Conservation (phyloP, 53 echinoderm and acorn worm genomes). For the Pentamera pediparva region DNA sequence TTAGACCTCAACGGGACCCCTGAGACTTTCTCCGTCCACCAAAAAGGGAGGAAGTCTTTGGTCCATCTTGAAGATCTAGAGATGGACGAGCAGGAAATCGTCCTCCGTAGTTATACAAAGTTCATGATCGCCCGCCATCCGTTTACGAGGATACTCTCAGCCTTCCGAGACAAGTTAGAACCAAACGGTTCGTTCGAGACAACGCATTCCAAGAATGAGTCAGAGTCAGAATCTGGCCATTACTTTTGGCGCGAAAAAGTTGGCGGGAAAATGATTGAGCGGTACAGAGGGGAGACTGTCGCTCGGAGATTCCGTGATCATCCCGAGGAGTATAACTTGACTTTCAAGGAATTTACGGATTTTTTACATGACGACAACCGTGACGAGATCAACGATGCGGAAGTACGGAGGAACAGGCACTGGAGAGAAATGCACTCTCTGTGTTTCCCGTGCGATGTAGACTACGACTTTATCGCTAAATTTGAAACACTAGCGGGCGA, state of each 20-base stretch:
- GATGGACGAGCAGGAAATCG: background rate
- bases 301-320: background rate
- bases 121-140: conserved; percentile 26
- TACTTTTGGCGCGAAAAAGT: conserved; percentile 12
- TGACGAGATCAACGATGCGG: background rate
- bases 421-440: conserved; percentile 1
- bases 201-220: background rate
- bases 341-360: conserved; percentile 13
- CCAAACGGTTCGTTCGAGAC: conserved; percentile 18
- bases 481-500: conserved; percentile 5
- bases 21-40: background rate
- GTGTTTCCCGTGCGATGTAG: conserved; percentile 16
- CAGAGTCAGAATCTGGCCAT: background rate
- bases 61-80: background rate
- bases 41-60: background rate
- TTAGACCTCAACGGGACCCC: background rate
- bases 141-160: conserved; percentile 15
- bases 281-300: background rate
- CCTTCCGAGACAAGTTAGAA: conserved; percentile 20
- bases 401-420: too few relatives aligned
- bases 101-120: conserved; percentile 1
- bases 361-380: background rate
- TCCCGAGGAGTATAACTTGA: background rate
- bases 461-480: conserved; percentile 14
- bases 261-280: background rate